These are phyloP conservation scores for Ascidia mentula DNA, from an alignment of 23 tunicate genomes.

Conservation along the genomic window DNA sequence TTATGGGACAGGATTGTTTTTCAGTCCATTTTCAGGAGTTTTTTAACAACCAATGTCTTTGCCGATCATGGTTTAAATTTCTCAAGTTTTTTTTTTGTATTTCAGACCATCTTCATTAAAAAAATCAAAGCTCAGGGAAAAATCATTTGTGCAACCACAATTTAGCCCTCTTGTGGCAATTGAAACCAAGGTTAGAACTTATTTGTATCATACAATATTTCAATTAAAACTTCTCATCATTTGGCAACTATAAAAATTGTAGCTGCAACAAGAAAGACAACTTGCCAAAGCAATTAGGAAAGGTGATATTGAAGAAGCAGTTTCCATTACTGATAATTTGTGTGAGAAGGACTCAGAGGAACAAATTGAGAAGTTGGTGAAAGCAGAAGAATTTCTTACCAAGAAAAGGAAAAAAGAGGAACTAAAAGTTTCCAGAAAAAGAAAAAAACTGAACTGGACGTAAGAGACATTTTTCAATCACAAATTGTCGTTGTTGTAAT, in stretches of 20 bases:
- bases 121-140: neutral
- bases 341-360: slow-evolving; percentile 6
- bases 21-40: too few relatives aligned
- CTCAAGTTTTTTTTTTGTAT: too few relatives aligned
- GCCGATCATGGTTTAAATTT: too few relatives aligned
- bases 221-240: too few relatives aligned
- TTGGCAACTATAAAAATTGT: too few relatives aligned
- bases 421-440: slow-evolving; percentile 44
- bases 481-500: neutral
- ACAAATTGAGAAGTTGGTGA: slow-evolving; percentile 3
- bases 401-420: slow-evolving; percentile 16
- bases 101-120: too few relatives aligned
- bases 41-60: too few relatives aligned
- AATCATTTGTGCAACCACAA: neutral
- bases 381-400: slow-evolving; percentile 21
- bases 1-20: too few relatives aligned
- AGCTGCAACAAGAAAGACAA: slow-evolving; percentile 13
- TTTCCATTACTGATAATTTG: slow-evolving; percentile 17
- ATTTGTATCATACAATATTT: neutral
- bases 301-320: slow-evolving; percentile 44
- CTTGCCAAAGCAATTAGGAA: slow-evolving; percentile 23
- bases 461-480: slow-evolving; percentile 10
- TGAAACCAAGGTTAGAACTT: neutral
- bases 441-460: slow-evolving; percentile 76
- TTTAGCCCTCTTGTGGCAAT: neutral